Percentiles rank a stretch among this genome's conserved stretches.
Conservation (phyloP, 2,113 vertebrate genomes). For the Orcinus orca region DNA sequence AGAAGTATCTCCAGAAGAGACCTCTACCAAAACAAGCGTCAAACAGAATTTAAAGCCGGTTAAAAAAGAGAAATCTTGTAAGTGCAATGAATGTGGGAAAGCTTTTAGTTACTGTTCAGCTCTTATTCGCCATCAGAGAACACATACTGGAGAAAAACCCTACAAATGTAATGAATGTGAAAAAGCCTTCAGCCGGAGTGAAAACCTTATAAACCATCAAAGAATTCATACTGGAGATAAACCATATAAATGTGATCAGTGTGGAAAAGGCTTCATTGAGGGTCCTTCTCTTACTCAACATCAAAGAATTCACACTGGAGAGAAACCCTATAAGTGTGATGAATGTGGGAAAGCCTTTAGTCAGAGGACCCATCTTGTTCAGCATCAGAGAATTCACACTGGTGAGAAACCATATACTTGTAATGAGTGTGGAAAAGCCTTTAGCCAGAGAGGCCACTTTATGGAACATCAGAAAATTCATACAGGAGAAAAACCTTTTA, state of each 20-base stretch:
- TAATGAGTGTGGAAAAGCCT: constrained; percentile 68
- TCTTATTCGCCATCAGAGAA: constrained; percentile 76
- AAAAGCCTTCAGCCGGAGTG: constrained; percentile 77
- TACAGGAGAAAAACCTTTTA: constrained; percentile 74
- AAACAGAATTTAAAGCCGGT: constrained; percentile 39
- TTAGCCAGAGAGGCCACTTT: constrained; percentile 74
- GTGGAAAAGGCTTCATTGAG: constrained; percentile 78
- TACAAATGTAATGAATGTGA: constrained; percentile 76
- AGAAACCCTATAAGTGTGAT: constrained; percentile 77
- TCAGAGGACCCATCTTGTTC: constrained; percentile 74
- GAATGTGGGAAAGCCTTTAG: constrained; percentile 79
- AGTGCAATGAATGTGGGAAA: constrained; percentile 78
- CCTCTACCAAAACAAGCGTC: background rate
- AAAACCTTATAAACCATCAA: constrained; percentile 78
- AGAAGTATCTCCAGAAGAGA: background rate
- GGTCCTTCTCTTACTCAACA: constrained; percentile 73
- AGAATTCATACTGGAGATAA: constrained; percentile 79
- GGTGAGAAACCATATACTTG: constrained; percentile 74
- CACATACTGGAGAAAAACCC: constrained; percentile 78
- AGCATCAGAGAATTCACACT: constrained; percentile 76
- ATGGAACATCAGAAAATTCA: constrained; percentile 73
- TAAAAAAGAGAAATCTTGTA: constrained; percentile 72
- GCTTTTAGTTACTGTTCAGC: constrained; percentile 76
- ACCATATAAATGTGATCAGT: constrained; percentile 75
- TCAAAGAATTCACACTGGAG: constrained; percentile 78